These are phyloP conservation scores for Scaptomyza cyrtandrae DNA, from an alignment of 2,888 invertebrate species.

Conservation along the genomic window DNA sequence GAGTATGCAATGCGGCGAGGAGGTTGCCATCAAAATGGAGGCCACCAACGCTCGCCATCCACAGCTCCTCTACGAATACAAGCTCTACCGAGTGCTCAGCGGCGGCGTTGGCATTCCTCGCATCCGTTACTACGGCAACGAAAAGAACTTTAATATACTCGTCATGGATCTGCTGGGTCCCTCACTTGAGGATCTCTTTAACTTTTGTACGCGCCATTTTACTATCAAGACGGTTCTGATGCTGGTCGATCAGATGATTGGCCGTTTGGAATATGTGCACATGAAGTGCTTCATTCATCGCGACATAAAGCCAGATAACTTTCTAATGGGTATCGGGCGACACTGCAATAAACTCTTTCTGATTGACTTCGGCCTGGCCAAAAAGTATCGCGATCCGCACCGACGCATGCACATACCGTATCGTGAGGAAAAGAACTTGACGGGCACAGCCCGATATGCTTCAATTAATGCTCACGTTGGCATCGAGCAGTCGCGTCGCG, in stretches of 20 bases:
- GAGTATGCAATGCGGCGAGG: constrained; percentile 96
- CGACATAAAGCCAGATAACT: constrained; percentile 99
- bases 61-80: constrained; percentile 99
- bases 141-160: constrained; percentile 98
- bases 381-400: constrained; percentile 98
- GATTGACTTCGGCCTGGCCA: constrained; percentile 99
- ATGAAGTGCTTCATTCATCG: constrained; percentile 99
- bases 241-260: constrained; percentile 97
- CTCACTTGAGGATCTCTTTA: constrained; percentile 99
- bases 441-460: constrained; percentile 98
- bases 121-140: constrained; percentile 97
- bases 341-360: constrained; percentile 99
- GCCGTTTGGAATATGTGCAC: constrained; percentile 98
- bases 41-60: constrained; percentile 98
- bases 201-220: constrained; percentile 99
- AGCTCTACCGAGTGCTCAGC: constrained; percentile 99
- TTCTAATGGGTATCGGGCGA: constrained; percentile 99
- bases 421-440: constrained; percentile 98
- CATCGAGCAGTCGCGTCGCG: constrained; percentile 98
- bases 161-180: constrained; percentile 99
- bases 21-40: constrained; percentile 99
- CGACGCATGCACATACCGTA: constrained; percentile 97
- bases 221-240: constrained; percentile 99
- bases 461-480: constrained; percentile 99
- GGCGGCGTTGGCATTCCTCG: constrained; percentile 98